Conservation (phyloP, 2,113 vertebrate genomes). For the Neoarius graeffei region DNA sequence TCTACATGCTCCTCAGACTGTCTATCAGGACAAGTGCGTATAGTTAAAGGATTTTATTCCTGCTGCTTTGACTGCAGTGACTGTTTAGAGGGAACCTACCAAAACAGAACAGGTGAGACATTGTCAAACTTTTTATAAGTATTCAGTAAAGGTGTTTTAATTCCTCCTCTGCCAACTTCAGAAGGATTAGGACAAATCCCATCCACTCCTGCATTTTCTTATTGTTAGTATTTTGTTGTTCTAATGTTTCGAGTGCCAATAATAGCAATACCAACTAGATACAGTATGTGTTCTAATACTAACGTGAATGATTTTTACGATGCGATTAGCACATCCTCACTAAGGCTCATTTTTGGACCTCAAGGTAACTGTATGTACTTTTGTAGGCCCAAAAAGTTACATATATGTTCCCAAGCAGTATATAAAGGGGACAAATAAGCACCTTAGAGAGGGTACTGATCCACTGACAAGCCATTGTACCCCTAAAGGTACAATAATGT, state of each 20-base stretch:
- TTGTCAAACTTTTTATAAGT: neutral
- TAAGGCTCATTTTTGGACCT: too few species aligned
- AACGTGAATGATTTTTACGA: neutral
- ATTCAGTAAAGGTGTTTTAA: neutral
- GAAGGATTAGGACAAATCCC: neutral
- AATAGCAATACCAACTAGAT: neutral
- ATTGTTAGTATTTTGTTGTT: neutral
- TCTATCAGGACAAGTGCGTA: slow-evolving; percentile 70
- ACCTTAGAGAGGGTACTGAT: too few species aligned
- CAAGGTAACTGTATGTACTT: too few species aligned
- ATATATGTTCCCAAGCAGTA: too few species aligned
- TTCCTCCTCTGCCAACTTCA: neutral
- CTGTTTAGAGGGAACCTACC: slow-evolving; percentile 81
- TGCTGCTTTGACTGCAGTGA: slow-evolving; percentile 88
- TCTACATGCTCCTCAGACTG: slow-evolving; percentile 82
- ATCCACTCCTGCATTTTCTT: neutral
- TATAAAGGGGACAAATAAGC: too few species aligned
- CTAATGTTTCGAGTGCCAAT: neutral
- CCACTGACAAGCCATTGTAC: too few species aligned
- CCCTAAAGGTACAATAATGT: too few species aligned
- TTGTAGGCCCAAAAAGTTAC: too few species aligned
- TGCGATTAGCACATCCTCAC: neutral
- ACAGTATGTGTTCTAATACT: neutral
- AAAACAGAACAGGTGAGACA: slow-evolving; percentile 59
- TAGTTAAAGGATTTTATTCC: slow-evolving; percentile 77